Evolutionary conservation across 2,113 vertebrate species (phyloP), one percentile per base, ranked within the genome.

Genomic region (Erythrocercus mccallii): DNA sequence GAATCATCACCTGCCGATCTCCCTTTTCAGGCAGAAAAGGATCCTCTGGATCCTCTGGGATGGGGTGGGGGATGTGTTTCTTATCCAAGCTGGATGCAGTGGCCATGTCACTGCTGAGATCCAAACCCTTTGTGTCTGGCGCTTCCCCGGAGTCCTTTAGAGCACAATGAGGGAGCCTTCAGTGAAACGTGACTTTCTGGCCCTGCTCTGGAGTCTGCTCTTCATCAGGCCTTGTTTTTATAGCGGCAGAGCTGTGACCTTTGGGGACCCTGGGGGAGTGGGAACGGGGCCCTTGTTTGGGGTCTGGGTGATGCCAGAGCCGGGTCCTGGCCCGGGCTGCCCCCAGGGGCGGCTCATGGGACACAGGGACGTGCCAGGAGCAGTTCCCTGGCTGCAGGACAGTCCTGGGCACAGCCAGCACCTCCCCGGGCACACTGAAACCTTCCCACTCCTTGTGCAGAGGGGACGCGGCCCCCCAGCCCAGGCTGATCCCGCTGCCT

Each of bases 11-110:
- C 23, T 27, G 51, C 71, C 0, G 1, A 7, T 27, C 51, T 9
- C 2, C 2, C 66, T 70, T 60, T 42, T 7, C 65, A 28, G 44
- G 2, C 0, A 10, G 31, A 35, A 30, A 53, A 50, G 21, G 8
- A 7, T 66, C 73, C 51, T 42, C 16, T 42, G 40, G 40, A n/a
- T n/a, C n/a, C n/a, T n/a, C n/a, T 28, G 88, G 48, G 35, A 10
- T 58, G 2, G 13, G 44, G 28, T 3, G 5, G 23, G 24, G 23
- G 27, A 4, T 70, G 31, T 24, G 60, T 23, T 56, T 42, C 28
- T 28, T 10, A 8, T 5, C 62, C 0, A 0, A 73, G 50, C 71
- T 53, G 1, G 0, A 5, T n/a, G 44, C 2, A 38, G 40, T 11
- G 70, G 9, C 23, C 9, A 0, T 12, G 53, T 44, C 33, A 27